phyloP scores from a whole-genome alignment of 2,113 vertebrate species.

The Paracyprichromis sp. region DNA sequence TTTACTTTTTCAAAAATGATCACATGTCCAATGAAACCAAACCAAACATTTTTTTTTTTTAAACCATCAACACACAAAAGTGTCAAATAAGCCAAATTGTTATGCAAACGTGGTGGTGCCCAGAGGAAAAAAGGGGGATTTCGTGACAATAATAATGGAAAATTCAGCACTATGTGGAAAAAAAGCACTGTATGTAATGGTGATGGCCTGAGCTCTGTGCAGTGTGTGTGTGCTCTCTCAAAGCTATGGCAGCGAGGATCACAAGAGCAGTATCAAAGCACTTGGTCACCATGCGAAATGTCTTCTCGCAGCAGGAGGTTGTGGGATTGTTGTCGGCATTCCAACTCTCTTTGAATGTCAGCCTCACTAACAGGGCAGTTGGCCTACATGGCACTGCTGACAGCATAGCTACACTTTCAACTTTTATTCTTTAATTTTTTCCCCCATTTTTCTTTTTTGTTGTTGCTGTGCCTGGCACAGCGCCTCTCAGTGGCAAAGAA shows the following conservation, averaged over 20 bases:
- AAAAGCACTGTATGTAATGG: conserved; percentile 49
- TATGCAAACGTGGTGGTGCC: neutral
- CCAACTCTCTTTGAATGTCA: conserved; percentile 69
- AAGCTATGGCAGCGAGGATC: conserved; percentile 63
- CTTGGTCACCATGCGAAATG: conserved; percentile 65
- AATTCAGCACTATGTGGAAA: conserved; percentile 41
- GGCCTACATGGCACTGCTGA: conserved; percentile 51
- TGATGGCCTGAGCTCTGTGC: conserved; percentile 35
- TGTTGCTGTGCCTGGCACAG: conserved; percentile 2
- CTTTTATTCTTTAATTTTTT: conserved; percentile 46
- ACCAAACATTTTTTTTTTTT: neutral
- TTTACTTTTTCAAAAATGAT: neutral
- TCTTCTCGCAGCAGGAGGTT: conserved; percentile 65
- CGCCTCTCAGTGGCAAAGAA: conserved; percentile 49
- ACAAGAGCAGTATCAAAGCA: conserved; percentile 71
- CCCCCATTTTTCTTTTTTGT: neutral
- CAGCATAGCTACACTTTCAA: conserved; percentile 63
- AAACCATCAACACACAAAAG: neutral
- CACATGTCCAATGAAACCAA: neutral
- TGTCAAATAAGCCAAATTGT: conserved; percentile 8
- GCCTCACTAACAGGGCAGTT: conserved; percentile 66
- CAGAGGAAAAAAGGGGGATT: neutral
- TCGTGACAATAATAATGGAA: conserved; percentile 41
- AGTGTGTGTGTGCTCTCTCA: conserved; percentile 19
- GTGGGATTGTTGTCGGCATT: conserved; percentile 65